A percentile compares a stretch with the other conserved stretches of the same genome.
Conservation (phyloP, 2,888 invertebrate species). For the Amitus sp. region DNA sequence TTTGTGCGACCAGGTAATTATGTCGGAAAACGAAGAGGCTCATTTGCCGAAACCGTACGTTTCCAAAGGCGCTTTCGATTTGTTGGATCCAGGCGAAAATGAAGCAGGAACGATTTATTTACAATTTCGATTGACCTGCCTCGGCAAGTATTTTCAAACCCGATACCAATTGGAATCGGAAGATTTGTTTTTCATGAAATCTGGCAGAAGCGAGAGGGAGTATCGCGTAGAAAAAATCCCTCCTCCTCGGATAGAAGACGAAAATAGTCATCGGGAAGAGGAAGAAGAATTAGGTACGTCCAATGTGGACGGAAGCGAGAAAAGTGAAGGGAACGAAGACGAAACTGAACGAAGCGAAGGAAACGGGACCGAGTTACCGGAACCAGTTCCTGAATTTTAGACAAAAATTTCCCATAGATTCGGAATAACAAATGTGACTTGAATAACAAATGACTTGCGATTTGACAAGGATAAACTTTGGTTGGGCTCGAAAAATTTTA, state of each 20-base stretch:
- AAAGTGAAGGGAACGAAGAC: constrained; percentile 13
- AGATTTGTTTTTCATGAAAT: constrained; percentile 50
- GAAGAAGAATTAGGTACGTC: no score
- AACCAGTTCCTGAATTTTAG: no score
- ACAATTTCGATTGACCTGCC: constrained; percentile 50
- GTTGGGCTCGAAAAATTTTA: no score
- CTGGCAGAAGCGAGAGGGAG: constrained; percentile 45
- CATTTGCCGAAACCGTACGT: constrained; percentile 55
- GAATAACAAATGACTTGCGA: no score
- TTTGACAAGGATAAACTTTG: no score
- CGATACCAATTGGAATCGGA: constrained; percentile 50
- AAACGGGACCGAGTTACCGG: no score
- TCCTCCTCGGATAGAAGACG: neutral
- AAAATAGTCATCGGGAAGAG: no score
- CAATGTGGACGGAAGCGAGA: constrained; percentile 16
- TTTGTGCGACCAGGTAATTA: constrained; percentile 58
- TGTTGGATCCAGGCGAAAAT: constrained; percentile 57
- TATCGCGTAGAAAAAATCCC: constrained; percentile 47
- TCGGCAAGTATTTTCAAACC: constrained; percentile 53
- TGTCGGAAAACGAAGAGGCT: constrained; percentile 54
- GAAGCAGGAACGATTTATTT: constrained; percentile 52
- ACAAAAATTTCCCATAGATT: no score
- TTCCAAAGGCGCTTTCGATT: constrained; percentile 47
- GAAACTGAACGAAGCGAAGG: constrained; percentile 12
- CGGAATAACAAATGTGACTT: no score